phyloP scores from a whole-genome alignment of 2,113 vertebrate genomes.

The Onychostruthus taczanowskii region DNA sequence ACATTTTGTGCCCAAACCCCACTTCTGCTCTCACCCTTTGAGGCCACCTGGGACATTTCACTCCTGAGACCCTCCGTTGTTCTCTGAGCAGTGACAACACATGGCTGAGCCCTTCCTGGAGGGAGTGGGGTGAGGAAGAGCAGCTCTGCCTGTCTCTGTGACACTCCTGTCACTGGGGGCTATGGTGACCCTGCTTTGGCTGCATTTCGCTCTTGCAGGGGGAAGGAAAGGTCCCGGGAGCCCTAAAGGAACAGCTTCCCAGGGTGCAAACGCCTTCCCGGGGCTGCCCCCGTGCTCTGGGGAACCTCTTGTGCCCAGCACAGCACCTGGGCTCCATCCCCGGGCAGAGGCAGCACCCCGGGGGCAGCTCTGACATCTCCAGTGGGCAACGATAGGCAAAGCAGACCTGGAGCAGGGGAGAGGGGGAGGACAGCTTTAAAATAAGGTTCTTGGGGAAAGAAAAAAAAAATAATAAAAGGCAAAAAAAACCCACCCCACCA shows the following conservation, averaged over 20 bases:
- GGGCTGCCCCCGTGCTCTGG: rapidly evolving
- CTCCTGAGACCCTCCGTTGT: background rate
- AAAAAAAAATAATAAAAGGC: background rate
- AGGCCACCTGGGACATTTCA: background rate
- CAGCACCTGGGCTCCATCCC: background rate
- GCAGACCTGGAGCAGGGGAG: background rate
- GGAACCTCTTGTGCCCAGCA: background rate
- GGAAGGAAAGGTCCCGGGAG: background rate
- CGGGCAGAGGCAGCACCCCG: background rate
- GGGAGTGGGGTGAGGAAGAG: background rate
- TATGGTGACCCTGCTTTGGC: background rate
- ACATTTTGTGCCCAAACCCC: background rate
- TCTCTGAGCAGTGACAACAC: background rate
- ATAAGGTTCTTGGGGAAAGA: background rate
- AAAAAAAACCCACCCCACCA: background rate
- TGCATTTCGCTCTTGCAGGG: no score
- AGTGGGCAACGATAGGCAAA: background rate
- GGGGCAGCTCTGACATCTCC: background rate
- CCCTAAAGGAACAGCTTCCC: background rate
- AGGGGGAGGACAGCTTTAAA: background rate
- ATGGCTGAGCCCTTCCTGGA: background rate
- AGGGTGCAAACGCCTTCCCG: background rate
- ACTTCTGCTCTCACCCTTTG: background rate
- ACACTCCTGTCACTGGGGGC: background rate
- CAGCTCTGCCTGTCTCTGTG: background rate